These are phyloP conservation scores for Acanthornis magna DNA, from an alignment of 2,797 vertebrate species.

Conservation along the genomic window DNA sequence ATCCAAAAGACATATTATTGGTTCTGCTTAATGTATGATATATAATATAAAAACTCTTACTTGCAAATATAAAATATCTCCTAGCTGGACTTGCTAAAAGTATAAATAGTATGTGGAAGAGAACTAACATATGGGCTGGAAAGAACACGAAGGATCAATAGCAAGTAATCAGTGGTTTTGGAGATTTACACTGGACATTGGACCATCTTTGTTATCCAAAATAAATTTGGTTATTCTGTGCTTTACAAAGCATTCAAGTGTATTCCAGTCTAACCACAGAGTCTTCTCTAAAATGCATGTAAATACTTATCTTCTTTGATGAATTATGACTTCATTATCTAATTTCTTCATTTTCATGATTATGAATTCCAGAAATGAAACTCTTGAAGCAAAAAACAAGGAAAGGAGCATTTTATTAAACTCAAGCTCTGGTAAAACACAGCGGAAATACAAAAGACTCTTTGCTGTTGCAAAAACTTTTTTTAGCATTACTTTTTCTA, in stretches of 20 bases:
- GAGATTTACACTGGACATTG: not conserved
- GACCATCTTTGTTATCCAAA: not conserved
- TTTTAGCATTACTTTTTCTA: not conserved
- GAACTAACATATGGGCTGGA: not conserved
- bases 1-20: too few relatives aligned
- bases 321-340: not conserved
- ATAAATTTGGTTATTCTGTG: fast-evolving
- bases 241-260: not conserved
- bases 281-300: not conserved
- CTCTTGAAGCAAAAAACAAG: not conserved
- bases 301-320: not conserved
- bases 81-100: not conserved
- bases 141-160: not conserved
- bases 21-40: not conserved
- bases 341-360: not conserved
- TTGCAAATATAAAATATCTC: not conserved
- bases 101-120: not conserved
- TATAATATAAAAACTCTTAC: not conserved
- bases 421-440: not conserved
- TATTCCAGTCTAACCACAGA: not conserved
- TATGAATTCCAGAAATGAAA: not conserved
- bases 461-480: not conserved
- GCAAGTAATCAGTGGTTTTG: not conserved
- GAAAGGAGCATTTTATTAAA: not conserved
- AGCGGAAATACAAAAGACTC: not conserved